These are phyloP conservation scores for Maniola hyperantus DNA, from an alignment of 2,888 invertebrate genomes.

Conservation along the genomic window DNA sequence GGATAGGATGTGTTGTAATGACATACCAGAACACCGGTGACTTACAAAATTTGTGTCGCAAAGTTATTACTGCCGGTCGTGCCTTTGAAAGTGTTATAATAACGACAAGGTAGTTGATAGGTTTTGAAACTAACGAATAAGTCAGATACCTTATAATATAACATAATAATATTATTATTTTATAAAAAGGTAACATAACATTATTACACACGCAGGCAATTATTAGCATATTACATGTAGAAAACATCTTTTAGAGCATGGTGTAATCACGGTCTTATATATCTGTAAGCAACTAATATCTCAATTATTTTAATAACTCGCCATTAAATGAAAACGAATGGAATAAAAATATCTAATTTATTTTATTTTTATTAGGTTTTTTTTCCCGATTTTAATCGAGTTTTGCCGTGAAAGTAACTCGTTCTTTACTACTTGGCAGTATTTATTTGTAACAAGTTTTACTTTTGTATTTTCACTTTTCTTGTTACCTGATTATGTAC, in stretches of 20 bases:
- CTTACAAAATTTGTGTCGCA: conserved; percentile 22
- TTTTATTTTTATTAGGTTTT: background rate
- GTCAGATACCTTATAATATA: too few relatives aligned
- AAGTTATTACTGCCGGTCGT: conserved; percentile 10
- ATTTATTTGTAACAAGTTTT: conserved; percentile 5
- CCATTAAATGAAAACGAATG: too few relatives aligned
- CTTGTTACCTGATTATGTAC: background rate
- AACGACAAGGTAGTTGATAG: background rate
- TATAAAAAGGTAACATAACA: too few relatives aligned
- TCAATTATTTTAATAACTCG: too few relatives aligned
- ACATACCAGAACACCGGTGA: conserved; percentile 24
- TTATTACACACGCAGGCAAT: too few relatives aligned
- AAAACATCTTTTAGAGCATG: too few relatives aligned
- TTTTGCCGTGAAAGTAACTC: conserved; percentile 9
- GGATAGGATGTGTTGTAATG: conserved; percentile 34
- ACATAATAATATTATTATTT: too few relatives aligned
- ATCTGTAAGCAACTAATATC: too few relatives aligned
- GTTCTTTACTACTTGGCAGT: conserved; percentile 7
- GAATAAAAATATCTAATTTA: too few relatives aligned
- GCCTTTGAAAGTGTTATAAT: background rate
- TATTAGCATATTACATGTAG: too few relatives aligned
- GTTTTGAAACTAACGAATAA: background rate
- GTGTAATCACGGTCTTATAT: too few relatives aligned
- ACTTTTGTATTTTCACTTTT: conserved; percentile 1
- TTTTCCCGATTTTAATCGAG: conserved; percentile 1